These are phyloP conservation scores for Eonycteris spelaea DNA, from an alignment of 2,113 vertebrate genomes.

Conservation along the genomic window DNA sequence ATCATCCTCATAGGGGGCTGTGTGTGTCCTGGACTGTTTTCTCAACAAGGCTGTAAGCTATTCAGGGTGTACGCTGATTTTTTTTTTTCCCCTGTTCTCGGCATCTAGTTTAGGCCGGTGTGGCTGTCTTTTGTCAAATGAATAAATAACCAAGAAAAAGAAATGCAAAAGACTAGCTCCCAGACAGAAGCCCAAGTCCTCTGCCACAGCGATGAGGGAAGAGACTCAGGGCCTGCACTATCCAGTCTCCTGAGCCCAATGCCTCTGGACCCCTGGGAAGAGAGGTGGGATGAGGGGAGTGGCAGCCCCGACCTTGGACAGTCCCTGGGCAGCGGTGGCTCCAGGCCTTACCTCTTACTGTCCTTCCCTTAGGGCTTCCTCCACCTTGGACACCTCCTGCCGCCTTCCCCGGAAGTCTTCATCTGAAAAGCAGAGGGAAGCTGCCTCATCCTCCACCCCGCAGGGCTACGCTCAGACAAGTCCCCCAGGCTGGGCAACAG, in stretches of 20 bases:
- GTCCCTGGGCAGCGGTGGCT: neutral
- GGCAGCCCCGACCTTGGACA: neutral
- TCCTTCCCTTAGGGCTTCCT: slow-evolving; percentile 84
- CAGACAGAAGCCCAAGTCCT: neutral
- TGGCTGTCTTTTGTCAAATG: neutral
- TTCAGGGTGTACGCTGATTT: neutral
- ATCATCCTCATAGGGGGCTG: neutral
- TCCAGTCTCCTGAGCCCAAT: neutral
- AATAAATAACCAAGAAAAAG: neutral
- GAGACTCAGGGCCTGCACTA: neutral
- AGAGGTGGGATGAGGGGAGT: rapidly evolving
- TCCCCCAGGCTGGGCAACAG: neutral
- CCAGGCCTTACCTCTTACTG: slow-evolving; percentile 85
- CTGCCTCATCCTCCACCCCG: neutral
- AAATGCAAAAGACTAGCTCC: neutral
- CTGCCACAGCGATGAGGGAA: neutral
- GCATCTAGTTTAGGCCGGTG: neutral
- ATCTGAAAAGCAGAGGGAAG: slow-evolving; percentile 83
- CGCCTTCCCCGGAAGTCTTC: slow-evolving; percentile 84
- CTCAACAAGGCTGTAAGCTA: neutral
- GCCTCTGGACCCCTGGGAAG: neutral
- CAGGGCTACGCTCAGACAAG: neutral
- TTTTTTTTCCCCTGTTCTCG: neutral
- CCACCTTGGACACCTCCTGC: slow-evolving; percentile 83
- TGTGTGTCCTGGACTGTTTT: neutral